phyloP scores from a whole-genome alignment of 2,888 invertebrate genomes.

The Platypus cylindrus region DNA sequence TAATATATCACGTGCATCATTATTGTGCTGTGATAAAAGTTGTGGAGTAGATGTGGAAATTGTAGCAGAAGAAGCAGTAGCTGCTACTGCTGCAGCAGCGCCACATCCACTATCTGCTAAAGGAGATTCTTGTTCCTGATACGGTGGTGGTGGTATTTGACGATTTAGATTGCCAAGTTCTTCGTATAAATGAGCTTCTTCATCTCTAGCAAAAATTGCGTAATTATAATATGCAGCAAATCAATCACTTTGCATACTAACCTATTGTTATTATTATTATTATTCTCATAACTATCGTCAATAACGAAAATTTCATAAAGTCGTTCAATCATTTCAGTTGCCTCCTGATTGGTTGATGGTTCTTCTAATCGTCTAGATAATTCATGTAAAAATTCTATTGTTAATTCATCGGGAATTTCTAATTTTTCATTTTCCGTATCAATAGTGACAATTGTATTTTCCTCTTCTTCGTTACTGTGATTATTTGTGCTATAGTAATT shows the following conservation, averaged over 20 bases:
- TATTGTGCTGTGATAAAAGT: constrained; percentile 11
- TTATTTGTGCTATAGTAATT: constrained; percentile 43
- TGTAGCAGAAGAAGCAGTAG: no score
- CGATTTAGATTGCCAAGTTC: constrained; percentile 43
- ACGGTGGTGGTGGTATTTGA: constrained; percentile 43
- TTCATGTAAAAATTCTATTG: constrained; percentile 56
- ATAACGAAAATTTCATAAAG: constrained; percentile 62
- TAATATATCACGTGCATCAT: constrained; percentile 44
- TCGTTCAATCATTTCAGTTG: constrained; percentile 64
- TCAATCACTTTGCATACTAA: neutral
- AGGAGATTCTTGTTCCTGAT: constrained; percentile 36
- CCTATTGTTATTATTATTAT: constrained; percentile 33
- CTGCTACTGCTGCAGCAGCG: no score
- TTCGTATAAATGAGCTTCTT: constrained; percentile 35
- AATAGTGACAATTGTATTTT: constrained; percentile 28
- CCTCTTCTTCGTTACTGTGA: constrained; percentile 41
- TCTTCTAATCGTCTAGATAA: constrained; percentile 56
- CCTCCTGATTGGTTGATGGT: constrained; percentile 60
- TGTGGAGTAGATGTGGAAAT: constrained; percentile 8
- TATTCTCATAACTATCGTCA: constrained; percentile 49
- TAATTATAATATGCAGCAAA: no score
- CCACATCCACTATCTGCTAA: no score
- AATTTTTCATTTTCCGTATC: constrained; percentile 29
- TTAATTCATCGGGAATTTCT: constrained; percentile 62
- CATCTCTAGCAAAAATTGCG: constrained; percentile 21